phyloP scores from a whole-genome alignment of 2,888 invertebrate genomes.

The Polylopha cassiicola region DNA sequence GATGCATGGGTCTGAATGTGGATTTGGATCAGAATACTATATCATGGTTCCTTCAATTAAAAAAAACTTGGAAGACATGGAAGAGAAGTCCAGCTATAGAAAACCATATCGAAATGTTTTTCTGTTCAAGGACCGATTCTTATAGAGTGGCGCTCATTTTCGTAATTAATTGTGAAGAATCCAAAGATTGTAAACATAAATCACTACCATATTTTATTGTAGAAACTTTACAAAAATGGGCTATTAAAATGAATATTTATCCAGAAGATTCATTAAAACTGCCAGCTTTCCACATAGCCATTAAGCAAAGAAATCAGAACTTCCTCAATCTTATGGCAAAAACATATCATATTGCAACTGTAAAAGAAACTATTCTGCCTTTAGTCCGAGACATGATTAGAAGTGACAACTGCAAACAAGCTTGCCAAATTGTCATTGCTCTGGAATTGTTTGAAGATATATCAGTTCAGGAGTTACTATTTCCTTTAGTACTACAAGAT shows the following conservation, averaged over 20 bases:
- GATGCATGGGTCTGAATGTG: slow-evolving; percentile 55
- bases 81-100: slow-evolving; percentile 75
- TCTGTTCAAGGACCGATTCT: slow-evolving; percentile 73
- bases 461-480: slow-evolving; percentile 81
- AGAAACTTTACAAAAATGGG: slow-evolving; percentile 78
- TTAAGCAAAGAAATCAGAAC: slow-evolving; percentile 80
- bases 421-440: slow-evolving; percentile 82
- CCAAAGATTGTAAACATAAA: slow-evolving; percentile 79
- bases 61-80: slow-evolving; percentile 68
- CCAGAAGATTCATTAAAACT: slow-evolving; percentile 78
- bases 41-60: slow-evolving; percentile 63
- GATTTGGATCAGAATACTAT: slow-evolving; percentile 54
- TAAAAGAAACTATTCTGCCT: slow-evolving; percentile 79
- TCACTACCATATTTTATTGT: slow-evolving; percentile 79
- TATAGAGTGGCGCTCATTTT: slow-evolving; percentile 78
- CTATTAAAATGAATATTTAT: slow-evolving; percentile 44
- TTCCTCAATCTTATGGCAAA: slow-evolving; percentile 80
- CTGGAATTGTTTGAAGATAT: slow-evolving; percentile 82
- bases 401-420: slow-evolving; percentile 82
- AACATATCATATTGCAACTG: slow-evolving; percentile 79
- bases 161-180: slow-evolving; percentile 79
- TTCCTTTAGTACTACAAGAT: slow-evolving; percentile 90
- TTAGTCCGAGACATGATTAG: slow-evolving; percentile 74
- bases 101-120: slow-evolving; percentile 65
- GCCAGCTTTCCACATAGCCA: slow-evolving; percentile 84